phyloP scores from a whole-genome alignment of 2,113 vertebrate genomes.

The Anhinga rufa region DNA sequence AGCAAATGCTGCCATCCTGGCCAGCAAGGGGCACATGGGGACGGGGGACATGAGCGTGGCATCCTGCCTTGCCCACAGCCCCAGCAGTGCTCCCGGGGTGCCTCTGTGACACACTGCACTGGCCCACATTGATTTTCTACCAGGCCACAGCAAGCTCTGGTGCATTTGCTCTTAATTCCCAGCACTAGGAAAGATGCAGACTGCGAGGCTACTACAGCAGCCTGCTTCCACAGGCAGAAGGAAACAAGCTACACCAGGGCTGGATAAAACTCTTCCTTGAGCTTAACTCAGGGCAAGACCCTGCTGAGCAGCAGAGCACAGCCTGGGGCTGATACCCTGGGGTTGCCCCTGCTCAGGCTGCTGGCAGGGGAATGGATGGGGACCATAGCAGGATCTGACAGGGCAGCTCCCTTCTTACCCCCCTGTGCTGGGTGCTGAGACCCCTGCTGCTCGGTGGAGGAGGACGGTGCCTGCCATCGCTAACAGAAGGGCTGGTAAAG shows the following conservation, averaged over 20 bases:
- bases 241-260: neutral
- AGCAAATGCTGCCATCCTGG: fast-evolving
- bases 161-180: neutral
- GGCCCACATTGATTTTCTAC: neutral
- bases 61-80: neutral
- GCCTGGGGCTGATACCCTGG: neutral
- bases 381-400: fast-evolving
- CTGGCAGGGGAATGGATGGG: neutral
- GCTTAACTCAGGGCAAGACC: neutral
- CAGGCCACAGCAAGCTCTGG: neutral
- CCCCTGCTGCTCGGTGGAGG: neutral
- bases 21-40: neutral
- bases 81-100: fast-evolving
- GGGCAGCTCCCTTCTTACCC: neutral
- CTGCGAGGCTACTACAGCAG: neutral
- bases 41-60: neutral
- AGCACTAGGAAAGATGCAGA: neutral
- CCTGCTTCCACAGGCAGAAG: neutral
- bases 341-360: neutral
- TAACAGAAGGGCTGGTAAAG: neutral
- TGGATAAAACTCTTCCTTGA: neutral
- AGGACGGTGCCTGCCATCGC: neutral
- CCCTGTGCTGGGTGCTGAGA: neutral
- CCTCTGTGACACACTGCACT: neutral
- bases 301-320: neutral